Base-by-base conservation (phyloP, 2,797 vertebrate genomes). In the Australoheros facetus region DNA sequence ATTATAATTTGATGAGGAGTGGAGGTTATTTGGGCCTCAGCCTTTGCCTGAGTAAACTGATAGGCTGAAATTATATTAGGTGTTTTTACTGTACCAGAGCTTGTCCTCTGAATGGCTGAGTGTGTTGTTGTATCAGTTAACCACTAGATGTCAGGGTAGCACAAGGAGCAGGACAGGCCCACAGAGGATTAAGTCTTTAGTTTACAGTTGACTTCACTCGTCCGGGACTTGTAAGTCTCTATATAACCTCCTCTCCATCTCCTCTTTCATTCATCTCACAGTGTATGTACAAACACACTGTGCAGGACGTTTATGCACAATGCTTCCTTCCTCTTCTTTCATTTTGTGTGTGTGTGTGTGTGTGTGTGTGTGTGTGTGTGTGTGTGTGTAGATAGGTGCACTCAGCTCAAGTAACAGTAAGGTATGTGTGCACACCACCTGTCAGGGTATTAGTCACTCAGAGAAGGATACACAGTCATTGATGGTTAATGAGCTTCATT, bases 71-170 rank as follows among this genome's bases (percentile, higher is more conserved):
- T 62, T 23, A 56, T n/a, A 9, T 16, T 51, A 21, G 13, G 14
- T 28, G 34, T 37, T 10, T 28, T 57, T 28, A 28, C 26, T 8
- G 13, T 1, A 17, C 32, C 5, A 34, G 11, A 53, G 42, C 19
- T 69, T 2, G 16, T 30, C 3, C 10, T 51, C 26, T 51, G 26
- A 34, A 32, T 0, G 13, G 8, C 7, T 13, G 6, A 14, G n/a
- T 6, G n/a, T 78, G 55, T 69, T 59, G 56, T 71, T 81, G 17
- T 19, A 21, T 0, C 6, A 21, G 19, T 1, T 66, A 34, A 74
- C 83, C 94, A 86, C 83, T 89, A 94, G 94, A 85, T 92, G 95
- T 89, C 94, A 93, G 88, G 56, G 58, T 86, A 66, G 30, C 5
- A 71, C 84, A 74, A 79, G 71, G 26, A 83, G 64, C 57, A 64